Conservation (phyloP, 2,888 invertebrate genomes). For the Gryllus longicercus region DNA sequence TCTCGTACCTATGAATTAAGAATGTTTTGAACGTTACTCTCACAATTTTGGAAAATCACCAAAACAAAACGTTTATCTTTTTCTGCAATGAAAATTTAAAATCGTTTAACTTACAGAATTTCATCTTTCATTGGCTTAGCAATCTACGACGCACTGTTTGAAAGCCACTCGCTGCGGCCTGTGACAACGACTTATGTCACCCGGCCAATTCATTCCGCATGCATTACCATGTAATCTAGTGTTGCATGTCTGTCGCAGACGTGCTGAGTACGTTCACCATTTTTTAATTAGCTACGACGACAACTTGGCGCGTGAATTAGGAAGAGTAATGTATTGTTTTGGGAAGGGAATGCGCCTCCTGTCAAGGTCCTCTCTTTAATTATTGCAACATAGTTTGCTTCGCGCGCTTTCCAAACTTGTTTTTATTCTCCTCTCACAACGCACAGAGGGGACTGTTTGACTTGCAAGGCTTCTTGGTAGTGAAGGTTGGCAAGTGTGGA, state of each 20-base stretch:
- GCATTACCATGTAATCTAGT: background rate
- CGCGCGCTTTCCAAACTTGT: background rate
- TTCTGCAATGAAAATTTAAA: too few species aligned
- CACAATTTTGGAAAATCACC: too few species aligned
- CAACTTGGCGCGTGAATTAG: conserved; percentile 2
- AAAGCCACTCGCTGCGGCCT: too few species aligned
- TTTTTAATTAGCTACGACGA: conserved; percentile 3
- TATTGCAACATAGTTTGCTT: background rate
- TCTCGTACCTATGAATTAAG: too few species aligned
- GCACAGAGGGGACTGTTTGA: too few species aligned
- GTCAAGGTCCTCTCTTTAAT: background rate
- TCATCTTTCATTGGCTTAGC: too few species aligned
- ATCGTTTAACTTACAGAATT: too few species aligned
- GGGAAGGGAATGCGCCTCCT: background rate
- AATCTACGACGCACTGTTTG: too few species aligned
- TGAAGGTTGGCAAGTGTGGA: too few species aligned
- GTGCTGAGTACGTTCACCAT: background rate
- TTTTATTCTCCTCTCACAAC: background rate
- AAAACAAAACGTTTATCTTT: too few species aligned
- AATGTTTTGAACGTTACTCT: too few species aligned
- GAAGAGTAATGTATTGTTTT: background rate
- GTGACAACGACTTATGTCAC: background rate
- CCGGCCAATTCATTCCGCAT: conserved; percentile 17
- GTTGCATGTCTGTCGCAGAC: background rate
- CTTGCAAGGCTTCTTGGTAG: too few species aligned